Evolutionary conservation across 2,888 invertebrate genomes (phyloP), one percentile per base, ranked within the genome.

Genomic region (Dynastes tityus): DNA sequence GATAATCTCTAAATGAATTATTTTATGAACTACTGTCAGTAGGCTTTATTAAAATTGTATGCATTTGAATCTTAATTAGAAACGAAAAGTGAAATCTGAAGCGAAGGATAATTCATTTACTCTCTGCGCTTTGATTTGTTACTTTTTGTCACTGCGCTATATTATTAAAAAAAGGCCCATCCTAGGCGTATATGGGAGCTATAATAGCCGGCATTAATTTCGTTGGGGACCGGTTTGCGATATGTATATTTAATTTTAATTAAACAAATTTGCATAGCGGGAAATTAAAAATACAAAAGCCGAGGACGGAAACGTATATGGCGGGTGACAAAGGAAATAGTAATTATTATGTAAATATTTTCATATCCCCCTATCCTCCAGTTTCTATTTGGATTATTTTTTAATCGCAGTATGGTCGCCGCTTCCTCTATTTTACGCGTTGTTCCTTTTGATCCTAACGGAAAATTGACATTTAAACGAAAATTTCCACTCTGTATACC

Each of bases 331-430:
- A 61, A 45, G 73, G 73, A 61, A 74, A 74, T 74, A 74, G 73
- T 74, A 74, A 74, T 74, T 74, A 74, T 74, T 74, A 74, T 74
- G 73, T 74, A 74, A 74, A 74, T 74, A 74, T 74, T 74, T 74
- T 63, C 73, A 74, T 74, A 74, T 74, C 45, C 51, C 51, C n/a
- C 29, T 32, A 11, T 27, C n/a, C 29, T 53, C 29, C 22, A 49
- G 40, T 61, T n/a, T 45, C 61, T 74, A 74, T 74, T 74, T 74
- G 22, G 61, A 61, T 61, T 45, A 61, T 74, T 74, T 74, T 71
- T 74, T 74, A 61, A 74, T 74, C 49, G 73, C 9, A 11, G 2
- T 29, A 55, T 8, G 22, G 55, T n/a, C 53, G n/a, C 5, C 22
- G 55, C 55, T 22, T 22, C 22, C 11, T 63, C 63, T 27, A 29